Evolutionary conservation across 2,797 vertebrate genomes (phyloP).

Genomic region (Crenuchus spilurus): DNA sequence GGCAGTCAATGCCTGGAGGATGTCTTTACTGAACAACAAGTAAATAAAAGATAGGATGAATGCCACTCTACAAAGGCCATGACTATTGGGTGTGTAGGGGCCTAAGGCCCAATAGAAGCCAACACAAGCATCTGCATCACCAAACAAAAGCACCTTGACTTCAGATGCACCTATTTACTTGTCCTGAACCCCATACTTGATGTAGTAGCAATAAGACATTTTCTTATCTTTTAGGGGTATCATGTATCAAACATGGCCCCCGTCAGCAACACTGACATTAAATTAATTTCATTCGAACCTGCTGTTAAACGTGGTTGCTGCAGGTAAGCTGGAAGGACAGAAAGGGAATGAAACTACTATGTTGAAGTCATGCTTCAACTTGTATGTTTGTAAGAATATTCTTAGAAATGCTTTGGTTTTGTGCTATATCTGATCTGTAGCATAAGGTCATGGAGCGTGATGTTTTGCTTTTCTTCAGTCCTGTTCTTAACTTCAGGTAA

Average conservation of each 20-base stretch:
- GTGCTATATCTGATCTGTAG: constrained; percentile 45
- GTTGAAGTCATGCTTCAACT: neutral
- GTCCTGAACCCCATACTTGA: neutral
- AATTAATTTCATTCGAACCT: too few species aligned
- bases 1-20: constrained; percentile 56
- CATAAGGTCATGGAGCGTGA: constrained; percentile 20
- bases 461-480: constrained; percentile 40
- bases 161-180: constrained; percentile 26
- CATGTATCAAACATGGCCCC: neutral
- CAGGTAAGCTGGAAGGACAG: too few species aligned
- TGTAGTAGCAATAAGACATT: neutral
- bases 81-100: constrained; percentile 27
- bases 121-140: constrained; percentile 44
- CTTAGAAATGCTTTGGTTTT: constrained; percentile 4
- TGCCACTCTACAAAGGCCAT: constrained; percentile 45
- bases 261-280: too few species aligned
- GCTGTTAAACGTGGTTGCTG: too few species aligned
- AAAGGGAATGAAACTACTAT: too few species aligned
- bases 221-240: neutral
- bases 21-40: constrained; percentile 56
- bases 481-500: constrained; percentile 47
- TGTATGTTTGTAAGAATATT: neutral
- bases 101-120: constrained; percentile 22
- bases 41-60: constrained; percentile 60
- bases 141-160: constrained; percentile 39